Percentiles rank a stretch among this genome's conserved stretches.
These are phyloP conservation scores for Spheniscus mendiculus DNA, from an alignment of 2,113 vertebrate species.

Conservation along the genomic window DNA sequence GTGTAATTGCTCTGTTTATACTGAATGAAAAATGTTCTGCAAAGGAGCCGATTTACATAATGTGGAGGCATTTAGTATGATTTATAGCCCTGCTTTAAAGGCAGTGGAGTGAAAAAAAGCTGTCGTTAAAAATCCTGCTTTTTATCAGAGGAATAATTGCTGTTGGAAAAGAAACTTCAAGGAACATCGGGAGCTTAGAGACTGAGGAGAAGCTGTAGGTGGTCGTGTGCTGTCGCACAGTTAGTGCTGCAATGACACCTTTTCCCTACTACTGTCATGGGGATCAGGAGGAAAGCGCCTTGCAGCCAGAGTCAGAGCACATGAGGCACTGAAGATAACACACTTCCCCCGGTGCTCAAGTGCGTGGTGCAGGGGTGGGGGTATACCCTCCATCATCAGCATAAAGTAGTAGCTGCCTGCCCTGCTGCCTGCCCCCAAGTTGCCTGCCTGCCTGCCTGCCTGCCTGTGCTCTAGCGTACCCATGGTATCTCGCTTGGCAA, in stretches of 20 bases:
- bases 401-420: neutral
- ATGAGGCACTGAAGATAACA: neutral
- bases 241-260: neutral
- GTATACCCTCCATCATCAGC: neutral
- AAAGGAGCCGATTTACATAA: constrained; percentile 36
- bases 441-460: neutral
- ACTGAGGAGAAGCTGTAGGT: neutral
- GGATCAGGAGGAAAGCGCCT: neutral
- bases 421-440: accelerated
- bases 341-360: neutral
- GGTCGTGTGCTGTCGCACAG: accelerated
- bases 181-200: neutral
- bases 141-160: constrained; percentile 2
- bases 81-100: constrained; percentile 28
- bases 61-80: constrained; percentile 29
- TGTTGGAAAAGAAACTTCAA: neutral
- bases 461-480: neutral
- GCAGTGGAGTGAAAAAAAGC: neutral
- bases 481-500: neutral
- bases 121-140: neutral
- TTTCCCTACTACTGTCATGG: neutral
- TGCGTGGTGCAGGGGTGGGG: neutral
- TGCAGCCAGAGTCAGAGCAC: neutral
- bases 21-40: constrained; percentile 33
- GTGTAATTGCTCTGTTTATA: constrained; percentile 16